These are phyloP conservation scores for Sternotherus odoratus DNA, from an alignment of 2,797 vertebrate genomes.

Conservation along the genomic window DNA sequence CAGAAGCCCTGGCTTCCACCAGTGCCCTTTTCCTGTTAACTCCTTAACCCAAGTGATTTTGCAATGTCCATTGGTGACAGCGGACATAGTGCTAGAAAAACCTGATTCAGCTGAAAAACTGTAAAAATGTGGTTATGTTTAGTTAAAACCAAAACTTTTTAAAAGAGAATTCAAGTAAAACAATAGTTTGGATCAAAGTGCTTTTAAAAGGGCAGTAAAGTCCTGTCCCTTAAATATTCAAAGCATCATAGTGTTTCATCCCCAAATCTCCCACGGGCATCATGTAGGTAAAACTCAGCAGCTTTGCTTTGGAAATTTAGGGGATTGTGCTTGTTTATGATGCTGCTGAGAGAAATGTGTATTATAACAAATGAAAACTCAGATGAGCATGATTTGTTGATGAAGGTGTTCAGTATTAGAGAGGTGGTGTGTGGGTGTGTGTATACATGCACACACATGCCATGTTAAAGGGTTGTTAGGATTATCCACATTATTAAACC, in stretches of 20 bases:
- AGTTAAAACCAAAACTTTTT: not conserved
- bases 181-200: not conserved
- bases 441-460: not conserved
- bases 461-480: not conserved
- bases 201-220: not conserved
- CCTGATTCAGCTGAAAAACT: not conserved
- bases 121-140: not conserved
- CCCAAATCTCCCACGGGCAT: not conserved
- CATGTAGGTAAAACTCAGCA: not conserved
- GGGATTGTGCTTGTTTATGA: rapidly evolving
- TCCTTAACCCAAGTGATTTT: not conserved
- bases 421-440: not conserved
- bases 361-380: not conserved
- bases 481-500: not conserved
- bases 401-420: not conserved
- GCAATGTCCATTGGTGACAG: not conserved
- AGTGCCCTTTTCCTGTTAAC: not conserved
- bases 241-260: not conserved
- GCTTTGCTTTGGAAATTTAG: not conserved
- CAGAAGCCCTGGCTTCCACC: rapidly evolving
- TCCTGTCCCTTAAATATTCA: not conserved
- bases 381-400: not conserved
- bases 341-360: rapidly evolving
- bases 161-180: not conserved
- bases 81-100: not conserved